These are phyloP conservation scores for Anas platyrhynchos DNA, from an alignment of 2,113 vertebrate species.

Conservation along the genomic window DNA sequence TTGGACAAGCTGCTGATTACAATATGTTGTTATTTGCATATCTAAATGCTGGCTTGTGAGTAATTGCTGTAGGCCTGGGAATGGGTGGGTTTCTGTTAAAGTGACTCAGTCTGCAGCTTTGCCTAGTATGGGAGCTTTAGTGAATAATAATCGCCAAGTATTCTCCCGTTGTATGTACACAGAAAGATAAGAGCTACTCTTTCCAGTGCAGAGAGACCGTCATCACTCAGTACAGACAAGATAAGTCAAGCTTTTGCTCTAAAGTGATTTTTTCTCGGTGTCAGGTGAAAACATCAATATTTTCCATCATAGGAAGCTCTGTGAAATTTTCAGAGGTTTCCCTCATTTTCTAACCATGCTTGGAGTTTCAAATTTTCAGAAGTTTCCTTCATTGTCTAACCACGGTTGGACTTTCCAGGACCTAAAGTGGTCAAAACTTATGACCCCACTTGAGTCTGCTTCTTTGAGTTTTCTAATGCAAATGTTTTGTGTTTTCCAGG, in stretches of 20 bases:
- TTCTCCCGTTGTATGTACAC: not conserved
- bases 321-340: not conserved
- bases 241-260: not conserved
- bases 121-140: not conserved
- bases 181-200: not conserved
- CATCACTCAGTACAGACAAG: accelerated
- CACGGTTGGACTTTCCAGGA: not conserved
- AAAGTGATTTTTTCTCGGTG: not conserved
- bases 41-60: slow-evolving; percentile 35
- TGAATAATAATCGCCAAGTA: not conserved
- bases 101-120: not conserved
- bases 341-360: too few relatives aligned
- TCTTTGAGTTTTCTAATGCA: not conserved
- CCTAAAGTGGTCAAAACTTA: not conserved
- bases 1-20: slow-evolving; percentile 55
- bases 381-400: not conserved
- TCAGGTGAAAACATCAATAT: not conserved
- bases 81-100: slow-evolving; percentile 40
- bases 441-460: not conserved
- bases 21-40: slow-evolving; percentile 55
- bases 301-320: not conserved
- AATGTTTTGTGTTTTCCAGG: not conserved
- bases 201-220: not conserved
- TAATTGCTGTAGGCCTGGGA: not conserved
- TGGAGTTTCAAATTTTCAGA: not conserved